These are phyloP conservation scores for Prionailurus viverrinus DNA, from an alignment of 2,113 vertebrate species.

Conservation along the genomic window DNA sequence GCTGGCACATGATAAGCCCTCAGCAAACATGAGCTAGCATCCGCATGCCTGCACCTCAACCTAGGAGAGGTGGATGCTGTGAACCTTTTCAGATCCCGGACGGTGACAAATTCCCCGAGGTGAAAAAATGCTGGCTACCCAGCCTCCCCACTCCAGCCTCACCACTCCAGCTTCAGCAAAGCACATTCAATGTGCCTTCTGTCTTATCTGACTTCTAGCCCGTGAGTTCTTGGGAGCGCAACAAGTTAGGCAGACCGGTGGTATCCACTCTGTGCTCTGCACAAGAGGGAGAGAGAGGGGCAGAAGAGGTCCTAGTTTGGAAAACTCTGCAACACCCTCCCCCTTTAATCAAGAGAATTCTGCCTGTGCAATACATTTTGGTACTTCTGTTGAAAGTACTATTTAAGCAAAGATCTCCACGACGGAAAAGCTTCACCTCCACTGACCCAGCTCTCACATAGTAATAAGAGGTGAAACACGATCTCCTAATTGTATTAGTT, in stretches of 20 bases:
- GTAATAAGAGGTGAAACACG: background rate
- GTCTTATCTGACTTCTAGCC: background rate
- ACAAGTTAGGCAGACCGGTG: background rate
- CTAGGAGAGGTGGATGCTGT: rapidly evolving
- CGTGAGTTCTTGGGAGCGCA: background rate
- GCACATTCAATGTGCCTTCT: rapidly evolving
- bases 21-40: background rate
- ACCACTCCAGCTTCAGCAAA: background rate
- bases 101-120: background rate
- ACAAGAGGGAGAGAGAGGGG: background rate
- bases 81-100: background rate
- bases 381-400: background rate
- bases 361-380: background rate
- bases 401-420: background rate
- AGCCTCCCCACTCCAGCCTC: background rate
- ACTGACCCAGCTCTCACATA: background rate
- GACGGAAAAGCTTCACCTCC: background rate
- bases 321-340: background rate
- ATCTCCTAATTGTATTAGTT: background rate
- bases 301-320: background rate
- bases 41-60: background rate
- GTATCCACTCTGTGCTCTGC: background rate
- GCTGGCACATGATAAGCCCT: background rate
- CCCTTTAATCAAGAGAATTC: background rate
- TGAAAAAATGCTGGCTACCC: background rate